Base-by-base conservation (phyloP, 2,888 invertebrate species). In the Brachycybe producta region DNA sequence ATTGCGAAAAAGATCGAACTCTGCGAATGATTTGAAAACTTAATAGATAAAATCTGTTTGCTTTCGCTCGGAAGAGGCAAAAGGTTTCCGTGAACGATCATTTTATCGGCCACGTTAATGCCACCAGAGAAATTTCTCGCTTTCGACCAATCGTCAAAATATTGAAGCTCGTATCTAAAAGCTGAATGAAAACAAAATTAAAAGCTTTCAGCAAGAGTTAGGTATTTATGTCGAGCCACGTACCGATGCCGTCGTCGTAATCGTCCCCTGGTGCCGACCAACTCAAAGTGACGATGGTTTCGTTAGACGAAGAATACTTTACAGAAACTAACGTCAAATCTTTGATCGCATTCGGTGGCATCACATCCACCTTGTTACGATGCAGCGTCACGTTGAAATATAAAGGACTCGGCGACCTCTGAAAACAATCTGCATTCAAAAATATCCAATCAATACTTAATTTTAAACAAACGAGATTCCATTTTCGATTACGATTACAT, bases 231-330 rank as follows among this genome's bases (percentile, higher is more conserved):
- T 30, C 8, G 32, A 30, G 32, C 11, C 38, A 43, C 28, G n/a
- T 27, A 43, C 43, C 27, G 13, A 27, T 24, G 4, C 26, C 43
- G 19, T 43, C 43, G 13, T 27, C 19, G 11, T n/a, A 24, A 26
- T 21, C 27, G 27, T 43, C 43, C 28, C 43, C 43, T 15, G 43
- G 43, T 4, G 43, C 43, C n/a, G 43, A 27, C 43, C 43, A 43
- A 13, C 24, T 13, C n/a, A 43, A 24, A n/a, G 43, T 43, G 3
- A 27, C 43, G 15, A 43, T 26, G n/a, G 43, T 27, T 15, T 27
- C 43, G 27, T 43, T 26, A 24, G 15, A 26, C n/a, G 13, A 27
- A 19, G 24, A 15, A 13, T n/a, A 26, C 19, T 43, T 43, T 28
- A 43, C 24, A 15, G n/a, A 27, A n/a, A n/a, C 24, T n/a, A n/a